Evolutionary conservation across 2,113 vertebrate genomes (phyloP).

Genomic region (Anarhynchus alexandrinus): DNA sequence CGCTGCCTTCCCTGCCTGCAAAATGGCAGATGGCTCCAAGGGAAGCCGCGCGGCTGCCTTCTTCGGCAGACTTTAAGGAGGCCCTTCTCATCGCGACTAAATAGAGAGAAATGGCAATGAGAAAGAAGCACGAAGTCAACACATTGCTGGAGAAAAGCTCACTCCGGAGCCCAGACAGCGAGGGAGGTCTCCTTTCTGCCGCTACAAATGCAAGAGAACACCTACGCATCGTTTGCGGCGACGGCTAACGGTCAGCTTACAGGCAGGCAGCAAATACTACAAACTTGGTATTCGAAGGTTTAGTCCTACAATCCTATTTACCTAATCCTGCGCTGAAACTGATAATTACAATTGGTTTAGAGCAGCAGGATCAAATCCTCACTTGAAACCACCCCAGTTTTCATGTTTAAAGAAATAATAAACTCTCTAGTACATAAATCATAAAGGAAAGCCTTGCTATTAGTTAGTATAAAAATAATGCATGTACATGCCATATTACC

Average conservation of each 20-base stretch:
- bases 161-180: neutral
- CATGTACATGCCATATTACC: neutral
- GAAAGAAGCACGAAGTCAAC: neutral
- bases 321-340: neutral
- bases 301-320: neutral
- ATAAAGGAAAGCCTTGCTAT: neutral
- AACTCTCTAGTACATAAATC: neutral
- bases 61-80: neutral
- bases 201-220: neutral
- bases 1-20: neutral
- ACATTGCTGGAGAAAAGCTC: neutral
- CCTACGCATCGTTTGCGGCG: fast-evolving
- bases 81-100: neutral
- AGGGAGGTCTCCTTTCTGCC: neutral
- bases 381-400: neutral
- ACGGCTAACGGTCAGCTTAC: neutral
- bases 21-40: neutral
- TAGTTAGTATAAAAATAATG: neutral
- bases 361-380: conserved; percentile 12
- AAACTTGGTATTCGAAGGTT: neutral
- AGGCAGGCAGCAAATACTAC: fast-evolving
- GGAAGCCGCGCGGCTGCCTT: neutral
- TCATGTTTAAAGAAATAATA: neutral
- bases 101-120: neutral
- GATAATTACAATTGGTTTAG: neutral